Evolutionary conservation across 2,888 invertebrate genomes (phyloP).

Genomic region (Rambutsinella grinnellia): DNA sequence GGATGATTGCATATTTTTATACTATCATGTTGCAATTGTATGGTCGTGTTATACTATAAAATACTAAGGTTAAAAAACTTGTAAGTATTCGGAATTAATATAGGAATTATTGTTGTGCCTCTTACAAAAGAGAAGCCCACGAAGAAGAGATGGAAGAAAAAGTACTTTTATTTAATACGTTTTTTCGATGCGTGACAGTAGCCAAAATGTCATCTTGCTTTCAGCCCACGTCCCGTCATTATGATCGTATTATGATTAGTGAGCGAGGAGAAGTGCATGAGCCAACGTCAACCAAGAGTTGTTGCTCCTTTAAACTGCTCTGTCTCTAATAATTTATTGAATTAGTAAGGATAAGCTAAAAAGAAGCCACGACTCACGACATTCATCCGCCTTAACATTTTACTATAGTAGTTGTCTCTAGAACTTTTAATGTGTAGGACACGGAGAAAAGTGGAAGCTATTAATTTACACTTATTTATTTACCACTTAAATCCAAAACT

Average conservation of each 20-base stretch:
- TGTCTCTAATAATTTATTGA: constrained; percentile 54
- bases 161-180: constrained; percentile 47
- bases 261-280: constrained; percentile 17
- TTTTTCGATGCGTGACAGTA: constrained; percentile 55
- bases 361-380: too few relatives aligned
- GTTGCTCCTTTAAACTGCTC: constrained; percentile 47
- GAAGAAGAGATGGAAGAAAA: constrained; percentile 27
- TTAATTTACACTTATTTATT: constrained; percentile 38
- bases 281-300: constrained; percentile 40
- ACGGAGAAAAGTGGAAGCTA: constrained; percentile 32
- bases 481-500: too few relatives aligned
- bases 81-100: background rate
- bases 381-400: too few relatives aligned
- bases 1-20: constrained; percentile 55
- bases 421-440: too few relatives aligned
- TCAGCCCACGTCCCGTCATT: constrained; percentile 57
- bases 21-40: background rate
- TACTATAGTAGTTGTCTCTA: too few relatives aligned
- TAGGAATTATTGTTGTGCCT: background rate
- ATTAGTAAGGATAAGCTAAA: too few relatives aligned
- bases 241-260: constrained; percentile 54
- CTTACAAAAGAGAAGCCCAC: constrained; percentile 2
- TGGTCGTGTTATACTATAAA: background rate
- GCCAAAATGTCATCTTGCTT: constrained; percentile 58
- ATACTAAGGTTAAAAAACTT: too few relatives aligned